These are phyloP conservation scores for Spilosoma lubricipeda DNA, from an alignment of 2,888 invertebrate genomes.

Conservation along the genomic window DNA sequence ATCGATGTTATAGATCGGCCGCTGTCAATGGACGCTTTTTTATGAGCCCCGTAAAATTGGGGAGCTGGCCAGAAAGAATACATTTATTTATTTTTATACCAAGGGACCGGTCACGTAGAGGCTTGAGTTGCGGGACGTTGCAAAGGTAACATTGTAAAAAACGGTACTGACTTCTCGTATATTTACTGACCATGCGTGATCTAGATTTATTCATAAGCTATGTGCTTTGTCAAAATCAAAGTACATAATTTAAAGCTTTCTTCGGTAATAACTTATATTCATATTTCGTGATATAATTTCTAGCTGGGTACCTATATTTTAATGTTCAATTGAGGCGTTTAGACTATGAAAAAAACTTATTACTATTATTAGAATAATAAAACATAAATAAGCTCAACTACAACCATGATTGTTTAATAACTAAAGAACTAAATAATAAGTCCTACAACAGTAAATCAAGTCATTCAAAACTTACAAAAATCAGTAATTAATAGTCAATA, in stretches of 20 bases:
- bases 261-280: background rate
- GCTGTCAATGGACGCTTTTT: constrained; percentile 65
- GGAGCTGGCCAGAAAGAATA: constrained; percentile 52
- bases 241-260: background rate
- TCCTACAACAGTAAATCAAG: background rate
- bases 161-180: constrained; percentile 41
- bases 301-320: too few relatives aligned
- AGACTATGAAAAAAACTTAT: too few relatives aligned
- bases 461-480: background rate
- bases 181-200: constrained; percentile 44
- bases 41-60: constrained; percentile 61
- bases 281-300: background rate
- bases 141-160: constrained; percentile 52
- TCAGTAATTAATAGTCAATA: background rate
- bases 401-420: background rate
- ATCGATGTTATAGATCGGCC: constrained; percentile 62
- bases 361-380: background rate
- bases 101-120: constrained; percentile 64
- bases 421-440: background rate
- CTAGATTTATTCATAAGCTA: constrained; percentile 45
- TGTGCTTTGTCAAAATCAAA: constrained; percentile 8
- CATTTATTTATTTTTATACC: constrained; percentile 65
- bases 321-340: background rate
- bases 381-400: background rate
- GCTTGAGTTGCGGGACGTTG: constrained; percentile 48